Base-by-base conservation (phyloP, 1,140 invertebrate genomes). In the Vanessa tameamea region DNA sequence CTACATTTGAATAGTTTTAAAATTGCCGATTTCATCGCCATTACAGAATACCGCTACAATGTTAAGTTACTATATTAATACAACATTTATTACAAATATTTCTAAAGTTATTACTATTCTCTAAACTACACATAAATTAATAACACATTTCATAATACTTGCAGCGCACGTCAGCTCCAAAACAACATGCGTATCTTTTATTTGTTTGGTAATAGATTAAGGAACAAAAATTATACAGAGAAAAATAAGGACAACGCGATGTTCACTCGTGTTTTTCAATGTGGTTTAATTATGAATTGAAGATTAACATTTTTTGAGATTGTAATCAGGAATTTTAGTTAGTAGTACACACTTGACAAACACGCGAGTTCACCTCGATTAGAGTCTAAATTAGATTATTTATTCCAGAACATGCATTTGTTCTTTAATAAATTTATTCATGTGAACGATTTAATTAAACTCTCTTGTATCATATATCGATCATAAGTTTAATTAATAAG, bases 141-240 rank as follows among this genome's bases (percentile, higher is more conserved):
- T 87, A 89, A 89, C 85, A 89, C 83, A 85, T 80, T 86, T 76
- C 79, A 78, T 86, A 82, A 89, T 89, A 89, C 83, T 89, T 86
- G 73, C 75, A 78, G 75, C 75, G 76, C 74, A 76, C 72, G 72
- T 68, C 64, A 76, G 73, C 75, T 63, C 73, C 20, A 57, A 55
- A 72, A 64, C 43, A 55, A 51, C 66, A 69, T 69, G 50, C 63
- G 63, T 64, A 72, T 57, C 23, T 68, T 55, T 66, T 13, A 26
- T 12, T 48, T 31, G 66, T 69, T 69, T 69, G 66, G 66, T 57
- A 69, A 69, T 16, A 69, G 43, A 23, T 26, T 57, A 26, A 69
- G 66, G 66, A 69, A 69, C 51, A 53, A 53, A 20, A 1, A 4
- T 53, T 16, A 53, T 0, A 53, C 51, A 53, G 51, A 55, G n/a